Base-by-base conservation (phyloP, 2,888 invertebrate species). In the Drosophila histrio region DNA sequence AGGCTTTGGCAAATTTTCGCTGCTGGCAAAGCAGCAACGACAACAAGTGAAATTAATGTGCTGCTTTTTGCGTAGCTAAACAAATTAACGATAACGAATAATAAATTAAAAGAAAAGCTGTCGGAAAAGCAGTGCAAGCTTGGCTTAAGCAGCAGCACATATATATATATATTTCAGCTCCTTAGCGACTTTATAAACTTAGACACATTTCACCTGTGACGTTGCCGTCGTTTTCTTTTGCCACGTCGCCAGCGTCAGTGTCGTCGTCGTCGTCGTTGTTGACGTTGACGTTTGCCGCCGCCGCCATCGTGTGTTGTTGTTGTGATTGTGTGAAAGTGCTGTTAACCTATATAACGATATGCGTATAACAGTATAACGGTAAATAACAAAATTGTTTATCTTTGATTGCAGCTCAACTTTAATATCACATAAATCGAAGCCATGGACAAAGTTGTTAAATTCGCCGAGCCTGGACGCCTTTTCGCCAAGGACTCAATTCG, bases 401-500 rank as follows among this genome's bases (percentile, higher is more conserved):
- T 30, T 7, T 38, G 1, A 5, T 77, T 81, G 34, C 62, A 78
- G 75, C 41, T 49, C 28, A 43, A 39, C 26, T 19, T 49, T 19
- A 21, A 4, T 32, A 53, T 13, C 44, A 34, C 5, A 53, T 30
- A 8, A 34, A 34, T 24, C 13, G 19, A 36, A 32, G 46, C 28
- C 50, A 99, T 99, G 99, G 99, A 99, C 94, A 99, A 99, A 94
- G 96, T 99, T 89, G 95, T 96, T 79, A 97, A 97, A 92, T 96
- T 98, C 90, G 94, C 98, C 67, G 98, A 99, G 92, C 99, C 99
- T 89, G 97, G 96, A 77, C 96, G 97, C 91, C 97, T 97, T 91
- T 99, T 99, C 92, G 95, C 98, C 89, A 99, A 99, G 93, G 99
- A 99, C 92, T 99, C 99, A 26, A 95, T 99, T 90, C 95, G 99